A percentile compares a stretch with the other conserved stretches of the same genome.
phyloP scores from a whole-genome alignment of 37 sponge, comb jelly and placozoan genomes.

The Beroe ovata region DNA sequence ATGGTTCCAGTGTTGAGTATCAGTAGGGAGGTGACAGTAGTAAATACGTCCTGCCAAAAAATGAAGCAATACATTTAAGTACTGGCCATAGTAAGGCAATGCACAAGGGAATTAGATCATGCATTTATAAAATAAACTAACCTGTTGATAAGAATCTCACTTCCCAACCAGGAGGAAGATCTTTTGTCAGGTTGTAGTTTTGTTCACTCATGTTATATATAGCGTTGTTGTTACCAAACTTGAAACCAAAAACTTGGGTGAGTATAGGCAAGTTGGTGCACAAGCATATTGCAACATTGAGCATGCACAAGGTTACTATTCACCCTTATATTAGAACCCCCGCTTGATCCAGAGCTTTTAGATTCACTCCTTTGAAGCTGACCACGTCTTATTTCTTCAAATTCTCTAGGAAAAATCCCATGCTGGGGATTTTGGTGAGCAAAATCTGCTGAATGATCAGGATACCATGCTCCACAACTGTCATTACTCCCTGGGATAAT shows the following conservation, averaged over 20 bases:
- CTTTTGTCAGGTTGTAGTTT: slow-evolving; percentile 30
- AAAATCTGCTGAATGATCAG: not conserved
- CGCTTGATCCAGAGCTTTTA: slow-evolving; percentile 39
- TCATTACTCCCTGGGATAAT: not conserved
- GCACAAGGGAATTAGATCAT: too few relatives aligned
- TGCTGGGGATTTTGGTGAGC: not conserved
- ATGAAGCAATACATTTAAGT: too few relatives aligned
- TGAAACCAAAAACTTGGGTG: too few relatives aligned
- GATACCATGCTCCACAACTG: not conserved
- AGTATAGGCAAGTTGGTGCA: too few relatives aligned
- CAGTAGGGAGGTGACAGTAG: slow-evolving; percentile 44
- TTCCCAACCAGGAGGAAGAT: slow-evolving; percentile 42
- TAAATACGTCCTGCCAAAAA: slow-evolving; percentile 38
- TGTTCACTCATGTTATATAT: slow-evolving; percentile 5
- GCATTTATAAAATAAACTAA: too few relatives aligned
- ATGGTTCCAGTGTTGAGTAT: slow-evolving; percentile 51
- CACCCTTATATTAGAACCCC: slow-evolving; percentile 27
- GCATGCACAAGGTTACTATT: too few relatives aligned
- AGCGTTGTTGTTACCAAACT: slow-evolving; percentile 1
- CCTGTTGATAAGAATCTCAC: slow-evolving; percentile 3
- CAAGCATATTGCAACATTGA: too few relatives aligned
- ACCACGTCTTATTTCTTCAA: slow-evolving; percentile 17
- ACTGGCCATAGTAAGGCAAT: too few relatives aligned
- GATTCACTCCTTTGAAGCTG: slow-evolving; percentile 23
- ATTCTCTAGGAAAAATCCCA: slow-evolving; percentile 1